These are phyloP conservation scores for Hirudo medicinalis DNA, from an alignment of 1,140 invertebrate species.

Conservation along the genomic window DNA sequence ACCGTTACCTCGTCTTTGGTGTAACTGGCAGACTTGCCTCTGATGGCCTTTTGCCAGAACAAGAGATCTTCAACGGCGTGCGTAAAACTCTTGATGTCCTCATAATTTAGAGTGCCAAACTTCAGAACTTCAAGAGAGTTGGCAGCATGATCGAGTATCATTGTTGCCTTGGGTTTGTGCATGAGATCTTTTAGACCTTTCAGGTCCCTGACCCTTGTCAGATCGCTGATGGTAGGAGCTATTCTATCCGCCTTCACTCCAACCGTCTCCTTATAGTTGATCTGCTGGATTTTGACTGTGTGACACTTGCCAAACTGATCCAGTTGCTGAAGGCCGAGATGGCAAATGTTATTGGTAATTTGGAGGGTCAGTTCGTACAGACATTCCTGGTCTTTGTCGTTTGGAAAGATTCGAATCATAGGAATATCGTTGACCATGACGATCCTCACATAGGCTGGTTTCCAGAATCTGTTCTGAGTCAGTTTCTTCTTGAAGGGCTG, in stretches of 20 bases:
- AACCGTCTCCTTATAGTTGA: slow-evolving; percentile 94
- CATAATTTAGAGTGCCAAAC: slow-evolving; percentile 72
- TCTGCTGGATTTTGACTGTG: slow-evolving; percentile 92
- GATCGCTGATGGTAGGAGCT: slow-evolving; percentile 40
- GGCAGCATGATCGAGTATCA: slow-evolving; percentile 88
- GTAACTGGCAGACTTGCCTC: slow-evolving; percentile 58
- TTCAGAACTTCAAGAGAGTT: slow-evolving; percentile 90
- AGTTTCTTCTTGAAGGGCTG: slow-evolving; percentile 97
- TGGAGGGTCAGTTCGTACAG: slow-evolving; percentile 65
- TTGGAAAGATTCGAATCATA: slow-evolving; percentile 17
- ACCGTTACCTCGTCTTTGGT: slow-evolving; percentile 97
- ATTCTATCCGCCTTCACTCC: slow-evolving; percentile 91
- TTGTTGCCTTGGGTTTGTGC: slow-evolving; percentile 35
- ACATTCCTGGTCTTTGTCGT: slow-evolving; percentile 29
- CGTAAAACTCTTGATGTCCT: slow-evolving; percentile 82
- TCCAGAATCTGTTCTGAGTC: slow-evolving; percentile 79
- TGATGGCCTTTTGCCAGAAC: slow-evolving; percentile 32
- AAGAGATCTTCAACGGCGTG: slow-evolving; percentile 69
- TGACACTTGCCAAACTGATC: slow-evolving; percentile 98
- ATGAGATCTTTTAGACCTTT: slow-evolving; percentile 29
- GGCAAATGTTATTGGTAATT: slow-evolving; percentile 64
- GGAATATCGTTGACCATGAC: slow-evolving; percentile 58
- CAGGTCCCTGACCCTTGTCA: slow-evolving; percentile 23
- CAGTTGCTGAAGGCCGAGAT: slow-evolving; percentile 80
- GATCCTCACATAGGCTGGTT: slow-evolving; percentile 79